These are phyloP conservation scores for Halcyon smyrnensis DNA, from an alignment of 2,797 vertebrate species.

Conservation along the genomic window DNA sequence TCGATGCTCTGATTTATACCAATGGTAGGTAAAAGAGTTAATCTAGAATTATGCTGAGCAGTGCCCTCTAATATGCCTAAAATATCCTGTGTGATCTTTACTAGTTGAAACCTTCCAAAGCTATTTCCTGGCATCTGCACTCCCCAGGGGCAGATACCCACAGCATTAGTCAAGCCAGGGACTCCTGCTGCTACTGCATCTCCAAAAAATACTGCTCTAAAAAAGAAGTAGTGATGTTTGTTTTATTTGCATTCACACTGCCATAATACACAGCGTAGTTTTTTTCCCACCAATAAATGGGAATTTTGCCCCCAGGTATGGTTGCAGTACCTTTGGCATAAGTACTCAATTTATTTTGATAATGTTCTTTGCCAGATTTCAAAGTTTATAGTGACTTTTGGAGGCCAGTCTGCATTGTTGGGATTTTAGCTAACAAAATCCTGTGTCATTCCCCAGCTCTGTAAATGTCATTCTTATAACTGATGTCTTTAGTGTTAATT, in stretches of 20 bases:
- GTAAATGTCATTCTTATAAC: neutral
- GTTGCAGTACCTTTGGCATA: neutral
- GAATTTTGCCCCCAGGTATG: neutral
- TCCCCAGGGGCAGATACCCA: slow-evolving; percentile 62
- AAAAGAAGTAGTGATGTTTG: neutral
- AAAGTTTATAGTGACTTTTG: neutral
- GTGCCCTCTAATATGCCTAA: slow-evolving; percentile 50
- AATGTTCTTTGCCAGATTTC: neutral
- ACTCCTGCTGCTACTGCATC: slow-evolving; percentile 48
- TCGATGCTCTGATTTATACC: neutral
- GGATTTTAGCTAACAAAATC: neutral
- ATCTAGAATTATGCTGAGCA: slow-evolving; percentile 30
- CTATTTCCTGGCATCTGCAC: slow-evolving; percentile 65
- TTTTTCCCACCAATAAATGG: neutral
- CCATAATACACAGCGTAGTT: neutral
- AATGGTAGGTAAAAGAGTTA: slow-evolving; percentile 40
- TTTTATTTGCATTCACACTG: neutral
- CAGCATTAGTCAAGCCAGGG: slow-evolving; percentile 58
- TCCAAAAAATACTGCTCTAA: slow-evolving; percentile 43
- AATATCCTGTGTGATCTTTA: slow-evolving; percentile 61
- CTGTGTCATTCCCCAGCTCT: neutral
- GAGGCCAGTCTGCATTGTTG: neutral
- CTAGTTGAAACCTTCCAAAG: slow-evolving; percentile 49
- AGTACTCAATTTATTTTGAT: neutral
- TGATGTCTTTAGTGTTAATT: neutral